A percentile compares a stretch with the other conserved stretches of the same genome.
phyloP scores from a whole-genome alignment of 2,797 vertebrate genomes.

The Poeciliopsis gracilis region DNA sequence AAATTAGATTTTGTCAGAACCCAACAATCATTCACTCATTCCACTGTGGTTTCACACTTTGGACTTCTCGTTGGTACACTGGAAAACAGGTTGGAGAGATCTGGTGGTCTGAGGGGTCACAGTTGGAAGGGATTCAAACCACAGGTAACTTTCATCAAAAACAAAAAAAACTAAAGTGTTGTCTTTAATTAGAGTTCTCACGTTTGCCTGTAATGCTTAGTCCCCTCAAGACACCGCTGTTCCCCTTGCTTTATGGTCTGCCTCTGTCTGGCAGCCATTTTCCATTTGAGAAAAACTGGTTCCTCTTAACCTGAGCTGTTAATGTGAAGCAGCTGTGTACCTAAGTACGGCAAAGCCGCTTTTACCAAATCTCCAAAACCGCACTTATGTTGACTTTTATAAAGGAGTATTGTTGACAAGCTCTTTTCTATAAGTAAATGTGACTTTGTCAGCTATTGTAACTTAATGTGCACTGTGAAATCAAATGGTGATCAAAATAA shows the following conservation, averaged over 20 bases:
- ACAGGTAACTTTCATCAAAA: conserved; percentile 43
- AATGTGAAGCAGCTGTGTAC: conserved; percentile 48
- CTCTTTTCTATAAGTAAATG: conserved; percentile 1
- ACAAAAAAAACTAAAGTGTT: conserved; percentile 10
- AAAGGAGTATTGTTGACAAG: conserved; percentile 15
- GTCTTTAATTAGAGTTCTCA: conserved; percentile 78
- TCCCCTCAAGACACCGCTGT: conserved; percentile 79
- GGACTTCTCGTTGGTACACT: conserved; percentile 49
- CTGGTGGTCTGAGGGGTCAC: conserved; percentile 54
- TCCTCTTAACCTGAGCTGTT: conserved; percentile 45
- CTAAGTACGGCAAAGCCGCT: conserved; percentile 44
- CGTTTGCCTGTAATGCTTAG: conserved; percentile 76
- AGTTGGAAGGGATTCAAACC: conserved; percentile 39
- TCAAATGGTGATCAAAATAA: not conserved
- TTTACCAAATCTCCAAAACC: conserved; percentile 47
- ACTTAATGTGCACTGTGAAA: not conserved
- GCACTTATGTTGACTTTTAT: conserved; percentile 38
- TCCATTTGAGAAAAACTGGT: conserved; percentile 43
- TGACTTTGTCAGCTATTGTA: not conserved
- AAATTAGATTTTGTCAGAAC: not conserved
- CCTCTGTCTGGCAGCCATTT: conserved; percentile 58
- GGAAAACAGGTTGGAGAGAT: conserved; percentile 41
- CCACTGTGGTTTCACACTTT: conserved; percentile 23
- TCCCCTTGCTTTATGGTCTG: conserved; percentile 65
- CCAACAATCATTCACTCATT: conserved; percentile 18